Conservation (phyloP, 2,888 invertebrate genomes). For the Mesoligia furuncula region DNA sequence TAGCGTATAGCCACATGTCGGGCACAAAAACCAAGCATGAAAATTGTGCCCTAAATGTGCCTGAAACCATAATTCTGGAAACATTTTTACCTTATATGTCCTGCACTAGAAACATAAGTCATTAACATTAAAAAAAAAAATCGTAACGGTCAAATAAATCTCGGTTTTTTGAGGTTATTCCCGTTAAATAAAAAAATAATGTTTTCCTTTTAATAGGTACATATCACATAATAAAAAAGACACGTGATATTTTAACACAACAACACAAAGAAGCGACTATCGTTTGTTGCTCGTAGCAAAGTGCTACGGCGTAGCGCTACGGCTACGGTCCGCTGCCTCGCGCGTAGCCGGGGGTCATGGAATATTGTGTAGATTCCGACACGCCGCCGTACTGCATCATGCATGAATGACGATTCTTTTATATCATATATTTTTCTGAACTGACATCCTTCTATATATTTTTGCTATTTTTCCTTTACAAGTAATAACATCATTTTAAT, state of each 20-base stretch:
- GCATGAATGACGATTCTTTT: slow-evolving; percentile 17
- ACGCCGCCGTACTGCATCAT: background rate
- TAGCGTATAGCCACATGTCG: background rate
- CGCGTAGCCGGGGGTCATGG: slow-evolving; percentile 55
- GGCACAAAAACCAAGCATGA: background rate
- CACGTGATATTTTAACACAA: background rate
- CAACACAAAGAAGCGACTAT: background rate
- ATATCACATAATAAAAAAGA: background rate
- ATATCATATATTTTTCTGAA: slow-evolving; percentile 5
- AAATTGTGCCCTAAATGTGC: background rate
- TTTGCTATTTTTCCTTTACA: background rate
- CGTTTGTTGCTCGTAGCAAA: slow-evolving; percentile 43
- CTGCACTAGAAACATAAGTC: background rate
- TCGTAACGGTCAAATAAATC: background rate
- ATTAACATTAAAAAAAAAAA: no score
- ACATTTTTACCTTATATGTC: no score
- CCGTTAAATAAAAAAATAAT: background rate
- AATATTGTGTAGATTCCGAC: slow-evolving; percentile 41
- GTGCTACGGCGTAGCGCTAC: slow-evolving; percentile 54
- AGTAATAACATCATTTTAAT: background rate
- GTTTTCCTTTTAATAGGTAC: background rate
- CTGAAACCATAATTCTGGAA: no score
- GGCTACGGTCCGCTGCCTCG: slow-evolving; percentile 44
- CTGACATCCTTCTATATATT: background rate
- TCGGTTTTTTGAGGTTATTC: background rate